Evolutionary conservation across 2,113 vertebrate species (phyloP), one percentile per base, ranked within the genome.

Genomic region (Clarias batrachus): DNA sequence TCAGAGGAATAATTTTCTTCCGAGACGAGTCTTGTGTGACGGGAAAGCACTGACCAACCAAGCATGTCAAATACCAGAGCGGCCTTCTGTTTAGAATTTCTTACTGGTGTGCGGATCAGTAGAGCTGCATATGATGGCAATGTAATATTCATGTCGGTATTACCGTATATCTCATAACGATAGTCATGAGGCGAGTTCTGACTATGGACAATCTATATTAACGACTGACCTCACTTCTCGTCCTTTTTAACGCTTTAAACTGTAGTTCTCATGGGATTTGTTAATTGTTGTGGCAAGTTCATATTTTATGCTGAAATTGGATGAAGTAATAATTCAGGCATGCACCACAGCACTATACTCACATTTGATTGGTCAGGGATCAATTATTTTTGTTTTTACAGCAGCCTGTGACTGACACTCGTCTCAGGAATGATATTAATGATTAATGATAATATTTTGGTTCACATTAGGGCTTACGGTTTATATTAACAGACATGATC

Each of bases 21-120:
- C 66, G 71, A 85, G 27, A 59, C 74, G 65, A 84, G 81, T 82
- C 90, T 90, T 90, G 65, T 91, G 91, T 73, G 91, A 92, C 87
- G 23, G 19, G 87, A 62, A 88, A 87, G 37, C 66, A 85, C 85
- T 79, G 88, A 57, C 77, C 88, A 86, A 66, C 87, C 63, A 77
- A 90, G 92, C 82, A 57, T 88, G 83, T 70, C 73, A 83, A 83
- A 87, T 68, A 74, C 74, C 56, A 71, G 37, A 84, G 60, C 25
- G 4, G 37, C 6, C 13, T 52, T 82, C 1, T 2, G 16, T 65
- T 48, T n/a, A 27, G 8, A 27, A 66, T 54, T 41, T 27, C 7
- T 27, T n/a, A 52, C 7, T 48, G 11, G 12, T 41, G 33, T 65
- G 37, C 65, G 12, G 27, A 77, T 9, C 27, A 62, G 13, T 63